Base-by-base conservation (phyloP, 1,140 invertebrate species). In the Steinernema khuongi region DNA sequence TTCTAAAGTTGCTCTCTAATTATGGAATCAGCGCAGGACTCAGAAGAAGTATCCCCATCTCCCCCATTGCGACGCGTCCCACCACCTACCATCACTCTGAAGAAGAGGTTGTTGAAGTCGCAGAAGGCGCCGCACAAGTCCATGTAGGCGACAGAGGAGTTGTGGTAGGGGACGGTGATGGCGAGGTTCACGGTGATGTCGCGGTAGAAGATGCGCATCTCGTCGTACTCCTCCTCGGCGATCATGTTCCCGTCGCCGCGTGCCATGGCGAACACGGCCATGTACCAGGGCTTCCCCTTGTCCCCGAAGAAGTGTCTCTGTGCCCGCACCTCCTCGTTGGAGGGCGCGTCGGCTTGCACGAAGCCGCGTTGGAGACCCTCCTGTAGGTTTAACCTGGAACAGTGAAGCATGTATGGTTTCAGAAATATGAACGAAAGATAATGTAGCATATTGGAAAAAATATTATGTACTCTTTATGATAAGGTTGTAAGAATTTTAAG, bases 231-330 rank as follows among this genome's bases (percentile, higher is more conserved):
- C 7, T 60, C 50, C 2, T 60, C 50, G 22, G 50, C 50, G 2
- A 60, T 14, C 50, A 60, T 60, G 50, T 60, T 60, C 2, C 50
- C 50, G 50, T 60, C 50, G 7, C 22, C 50, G 14, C 36, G 36
- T 60, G 50, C 11, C 7, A 11, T 60, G 50, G 50, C 50, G 50
- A 60, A 60, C 4, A 60, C 19, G 7, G 50, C 50, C 50, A 60
- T 60, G 50, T 60, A 60, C 50, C 50, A 60, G 2, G 50, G 50
- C 14, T 11, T 22, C 22, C 50, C 50, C 26, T 60, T 60, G 50
- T 60, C 50, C 7, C 50, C 50, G 50, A 60, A 60, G 50, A 60
- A 60, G 19, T 60, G 50, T 22, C 50, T 7, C 50, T 60, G 50
- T 22, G 50, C 50, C 14, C 7, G 50, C 14, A 60, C 50, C 26